phyloP scores from a whole-genome alignment of 2,113 vertebrate genomes.

The Cygnus atratus region DNA sequence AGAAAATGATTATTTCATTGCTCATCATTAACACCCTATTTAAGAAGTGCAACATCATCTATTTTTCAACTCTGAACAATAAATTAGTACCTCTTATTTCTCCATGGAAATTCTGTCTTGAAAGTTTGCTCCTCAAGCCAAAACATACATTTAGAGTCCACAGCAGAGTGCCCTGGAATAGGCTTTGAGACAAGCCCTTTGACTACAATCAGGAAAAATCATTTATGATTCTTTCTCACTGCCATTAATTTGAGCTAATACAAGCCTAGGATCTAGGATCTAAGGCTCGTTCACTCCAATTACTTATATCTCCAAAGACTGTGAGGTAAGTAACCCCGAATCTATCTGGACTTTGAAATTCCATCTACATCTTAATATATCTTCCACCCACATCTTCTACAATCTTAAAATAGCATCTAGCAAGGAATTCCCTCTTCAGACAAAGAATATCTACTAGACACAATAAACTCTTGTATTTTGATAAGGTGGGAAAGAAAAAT shows the following conservation, averaged over 20 bases:
- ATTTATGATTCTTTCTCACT: background rate
- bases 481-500: background rate
- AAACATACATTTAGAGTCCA: background rate
- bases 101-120: background rate
- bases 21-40: slow-evolving; percentile 45
- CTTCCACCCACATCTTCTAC: background rate
- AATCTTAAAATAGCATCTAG: background rate
- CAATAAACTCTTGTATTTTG: background rate
- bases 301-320: background rate
- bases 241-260: background rate
- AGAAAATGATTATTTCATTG: slow-evolving; percentile 27
- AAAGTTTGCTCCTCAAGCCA: background rate
- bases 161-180: background rate
- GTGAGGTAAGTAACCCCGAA: background rate
- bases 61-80: slow-evolving; percentile 21
- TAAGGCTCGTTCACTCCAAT: background rate
- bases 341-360: background rate
- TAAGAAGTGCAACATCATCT: background rate
- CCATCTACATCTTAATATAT: background rate
- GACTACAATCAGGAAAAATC: background rate
- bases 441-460: background rate
- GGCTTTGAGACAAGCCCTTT: background rate
- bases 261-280: background rate
- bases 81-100: slow-evolving; percentile 3
- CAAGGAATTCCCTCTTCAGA: background rate